Evolutionary conservation across 2,888 invertebrate species (phyloP).

Genomic region (Ramazzottius varieornatus): DNA sequence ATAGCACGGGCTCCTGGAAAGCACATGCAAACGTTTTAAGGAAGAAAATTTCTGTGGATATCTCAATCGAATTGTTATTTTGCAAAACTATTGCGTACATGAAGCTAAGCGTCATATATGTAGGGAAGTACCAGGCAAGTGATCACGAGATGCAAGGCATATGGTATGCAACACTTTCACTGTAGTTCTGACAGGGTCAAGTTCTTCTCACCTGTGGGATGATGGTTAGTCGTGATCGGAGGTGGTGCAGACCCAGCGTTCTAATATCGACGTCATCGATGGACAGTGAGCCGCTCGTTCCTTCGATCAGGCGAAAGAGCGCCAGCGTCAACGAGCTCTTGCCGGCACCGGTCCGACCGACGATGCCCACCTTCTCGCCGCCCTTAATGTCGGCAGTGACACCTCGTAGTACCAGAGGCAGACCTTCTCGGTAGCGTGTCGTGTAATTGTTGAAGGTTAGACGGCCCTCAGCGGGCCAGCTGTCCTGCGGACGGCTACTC

Average conservation of each 20-base stretch:
- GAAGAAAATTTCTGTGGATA: too few relatives aligned
- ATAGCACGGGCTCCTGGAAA: slow-evolving; percentile 80
- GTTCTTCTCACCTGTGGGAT: too few relatives aligned
- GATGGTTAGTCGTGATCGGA: slow-evolving; percentile 20
- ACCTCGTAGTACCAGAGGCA: slow-evolving; percentile 16
- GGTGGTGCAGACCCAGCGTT: slow-evolving; percentile 20
- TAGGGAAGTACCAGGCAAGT: too few relatives aligned
- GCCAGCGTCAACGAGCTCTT: slow-evolving; percentile 19
- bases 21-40: too few relatives aligned
- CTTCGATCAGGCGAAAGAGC: slow-evolving; percentile 20
- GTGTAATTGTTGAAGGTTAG: slow-evolving; percentile 19
- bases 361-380: slow-evolving; percentile 20
- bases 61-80: too few relatives aligned
- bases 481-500: too few relatives aligned
- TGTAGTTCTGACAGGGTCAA: too few relatives aligned
- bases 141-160: too few relatives aligned
- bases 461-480: too few relatives aligned
- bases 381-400: slow-evolving; percentile 14
- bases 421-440: slow-evolving; percentile 17
- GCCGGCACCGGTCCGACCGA: slow-evolving; percentile 22
- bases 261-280: slow-evolving; percentile 24
- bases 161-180: too few relatives aligned
- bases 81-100: too few relatives aligned
- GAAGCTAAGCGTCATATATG: too few relatives aligned
- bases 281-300: slow-evolving; percentile 16